Conservation (phyloP, 2,113 vertebrate genomes). For the Hippocampus barbouri region DNA sequence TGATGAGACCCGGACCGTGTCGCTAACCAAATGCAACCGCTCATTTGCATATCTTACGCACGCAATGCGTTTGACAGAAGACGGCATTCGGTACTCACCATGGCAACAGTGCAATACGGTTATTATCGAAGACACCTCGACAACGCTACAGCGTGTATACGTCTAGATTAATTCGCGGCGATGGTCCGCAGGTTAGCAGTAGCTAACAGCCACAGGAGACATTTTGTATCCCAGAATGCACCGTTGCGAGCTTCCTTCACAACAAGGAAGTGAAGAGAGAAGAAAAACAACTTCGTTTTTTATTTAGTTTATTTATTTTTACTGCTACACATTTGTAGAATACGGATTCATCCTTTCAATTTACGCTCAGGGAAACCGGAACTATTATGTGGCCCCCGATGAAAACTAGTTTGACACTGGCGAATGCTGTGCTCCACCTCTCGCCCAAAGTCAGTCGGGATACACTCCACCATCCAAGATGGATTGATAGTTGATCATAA, state of each 20-base stretch:
- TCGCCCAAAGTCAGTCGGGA: too few relatives aligned
- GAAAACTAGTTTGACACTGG: too few relatives aligned
- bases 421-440: too few relatives aligned
- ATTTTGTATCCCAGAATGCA: conserved; percentile 70
- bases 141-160: not conserved
- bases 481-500: not conserved
- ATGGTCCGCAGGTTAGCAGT: conserved; percentile 12
- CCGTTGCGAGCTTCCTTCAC: conserved; percentile 6
- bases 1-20: not conserved
- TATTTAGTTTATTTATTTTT: too few relatives aligned
- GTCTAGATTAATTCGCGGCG: conserved; percentile 4
- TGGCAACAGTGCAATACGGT: conserved; percentile 4
- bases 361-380: too few relatives aligned
- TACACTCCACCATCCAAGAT: too few relatives aligned
- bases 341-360: too few relatives aligned
- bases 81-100: conserved; percentile 51
- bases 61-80: not conserved
- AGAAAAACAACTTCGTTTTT: not conserved
- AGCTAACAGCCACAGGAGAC: conserved; percentile 25
- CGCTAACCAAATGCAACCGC: not conserved
- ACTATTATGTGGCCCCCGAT: too few relatives aligned
- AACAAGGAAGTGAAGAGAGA: conserved; percentile 13
- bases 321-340: too few relatives aligned
- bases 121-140: not conserved
- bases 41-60: not conserved